phyloP scores from a whole-genome alignment of 2,888 invertebrate genomes.

The Platerodrilus igneus region DNA sequence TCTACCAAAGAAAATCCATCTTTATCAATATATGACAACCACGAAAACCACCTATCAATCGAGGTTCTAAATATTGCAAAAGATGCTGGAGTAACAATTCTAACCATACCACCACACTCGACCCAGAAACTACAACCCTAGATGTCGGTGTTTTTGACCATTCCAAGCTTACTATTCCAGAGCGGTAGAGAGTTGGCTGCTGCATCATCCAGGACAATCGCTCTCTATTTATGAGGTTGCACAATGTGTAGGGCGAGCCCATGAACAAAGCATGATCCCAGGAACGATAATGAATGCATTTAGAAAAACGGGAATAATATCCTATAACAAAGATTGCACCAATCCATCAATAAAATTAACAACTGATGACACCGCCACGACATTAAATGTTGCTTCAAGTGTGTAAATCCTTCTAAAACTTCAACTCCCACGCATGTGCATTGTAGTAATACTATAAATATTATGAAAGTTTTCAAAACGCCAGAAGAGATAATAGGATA shows the following conservation, averaged over 20 bases:
- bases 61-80: constrained; percentile 32
- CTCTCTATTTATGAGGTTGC: constrained; percentile 43
- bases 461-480: too few species aligned
- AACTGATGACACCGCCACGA: too few species aligned
- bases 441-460: too few species aligned
- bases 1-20: constrained; percentile 32
- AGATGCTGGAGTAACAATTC: constrained; percentile 41
- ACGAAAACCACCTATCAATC: constrained; percentile 33
- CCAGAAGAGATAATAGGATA: too few species aligned
- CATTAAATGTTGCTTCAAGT: too few species aligned
- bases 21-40: constrained; percentile 37
- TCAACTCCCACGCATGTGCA: too few species aligned
- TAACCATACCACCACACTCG: constrained; percentile 44
- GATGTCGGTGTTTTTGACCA: constrained; percentile 33
- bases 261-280: constrained; percentile 22
- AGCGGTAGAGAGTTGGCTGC: constrained; percentile 38
- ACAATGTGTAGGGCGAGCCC: constrained; percentile 25
- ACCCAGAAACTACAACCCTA: constrained; percentile 42
- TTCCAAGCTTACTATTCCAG: constrained; percentile 38
- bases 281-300: constrained; percentile 24
- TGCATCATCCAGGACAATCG: constrained; percentile 41
- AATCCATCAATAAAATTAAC: too few species aligned
- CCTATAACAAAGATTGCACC: constrained; percentile 23
- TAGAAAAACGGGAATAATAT: constrained; percentile 23
- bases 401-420: too few species aligned